Evolutionary conservation across 2,888 invertebrate genomes (phyloP).

Genomic region (Heliconius ismenius): DNA sequence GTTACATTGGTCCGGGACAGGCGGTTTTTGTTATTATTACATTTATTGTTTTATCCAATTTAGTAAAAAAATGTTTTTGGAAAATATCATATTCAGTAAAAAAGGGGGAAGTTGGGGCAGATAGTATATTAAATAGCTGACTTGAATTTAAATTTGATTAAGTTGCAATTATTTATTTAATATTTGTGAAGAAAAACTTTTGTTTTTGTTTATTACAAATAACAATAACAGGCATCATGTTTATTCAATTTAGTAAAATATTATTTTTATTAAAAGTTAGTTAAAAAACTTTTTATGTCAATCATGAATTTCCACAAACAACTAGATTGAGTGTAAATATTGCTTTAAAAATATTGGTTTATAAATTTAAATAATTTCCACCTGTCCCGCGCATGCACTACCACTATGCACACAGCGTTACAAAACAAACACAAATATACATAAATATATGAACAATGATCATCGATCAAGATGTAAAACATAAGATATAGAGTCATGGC

Average conservation of each 20-base stretch:
- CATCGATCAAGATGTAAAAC: conserved; percentile 29
- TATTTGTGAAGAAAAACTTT: too few species aligned
- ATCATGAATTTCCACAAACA: not conserved
- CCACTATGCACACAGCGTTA: conserved; percentile 73
- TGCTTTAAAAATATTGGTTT: not conserved
- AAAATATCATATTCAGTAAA: not conserved
- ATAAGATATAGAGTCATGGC: conserved; percentile 8
- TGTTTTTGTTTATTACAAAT: too few species aligned
- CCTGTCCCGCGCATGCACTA: conserved; percentile 56
- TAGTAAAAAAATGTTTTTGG: not conserved
- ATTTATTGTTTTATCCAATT: not conserved
- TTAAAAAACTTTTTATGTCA: not conserved
- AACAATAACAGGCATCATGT: too few species aligned
- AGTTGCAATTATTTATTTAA: too few species aligned
- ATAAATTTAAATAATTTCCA: conserved; percentile 23
- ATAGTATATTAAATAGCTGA: not conserved
- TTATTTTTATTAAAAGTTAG: not conserved
- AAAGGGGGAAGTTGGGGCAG: not conserved
- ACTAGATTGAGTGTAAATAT: not conserved
- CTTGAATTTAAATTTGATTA: too few species aligned
- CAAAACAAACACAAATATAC: conserved; percentile 56
- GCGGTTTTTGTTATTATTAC: conserved; percentile 42
- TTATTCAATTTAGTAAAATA: too few species aligned
- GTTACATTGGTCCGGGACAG: conserved; percentile 45
- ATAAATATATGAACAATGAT: conserved; percentile 12